Percentiles rank a stretch among this genome's conserved stretches.
These are phyloP conservation scores for Malacoctenus gilli DNA, from an alignment of 2,797 vertebrate species.

Conservation along the genomic window DNA sequence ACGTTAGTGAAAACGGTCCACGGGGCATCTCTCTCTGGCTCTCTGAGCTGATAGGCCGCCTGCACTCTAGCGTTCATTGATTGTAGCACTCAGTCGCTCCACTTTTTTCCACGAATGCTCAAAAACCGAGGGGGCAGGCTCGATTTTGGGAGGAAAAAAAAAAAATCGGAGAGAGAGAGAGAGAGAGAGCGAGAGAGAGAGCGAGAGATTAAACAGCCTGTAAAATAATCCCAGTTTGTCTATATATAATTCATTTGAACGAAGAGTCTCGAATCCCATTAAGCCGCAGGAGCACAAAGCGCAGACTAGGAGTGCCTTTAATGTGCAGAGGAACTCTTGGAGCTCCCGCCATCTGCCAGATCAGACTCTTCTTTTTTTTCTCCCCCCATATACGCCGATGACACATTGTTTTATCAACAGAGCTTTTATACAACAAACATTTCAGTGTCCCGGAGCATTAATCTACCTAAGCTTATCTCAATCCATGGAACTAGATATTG, in stretches of 20 bases:
- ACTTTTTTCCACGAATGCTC: constrained; percentile 78
- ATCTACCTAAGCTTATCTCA: constrained; percentile 82
- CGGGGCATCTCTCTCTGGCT: constrained; percentile 70
- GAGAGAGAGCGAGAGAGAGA: constrained; percentile 52
- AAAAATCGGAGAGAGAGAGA: constrained; percentile 4
- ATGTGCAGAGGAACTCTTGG: constrained; percentile 61
- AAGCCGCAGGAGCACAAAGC: constrained; percentile 69
- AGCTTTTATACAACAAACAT: constrained; percentile 83
- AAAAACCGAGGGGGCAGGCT: constrained; percentile 71
- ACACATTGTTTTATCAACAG: constrained; percentile 85
- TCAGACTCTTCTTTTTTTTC: constrained; percentile 72
- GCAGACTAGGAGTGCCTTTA: constrained; percentile 62
- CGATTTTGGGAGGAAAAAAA: constrained; percentile 59
- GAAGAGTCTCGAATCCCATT: constrained; percentile 78
- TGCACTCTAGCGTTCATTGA: constrained; percentile 77
- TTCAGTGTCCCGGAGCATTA: constrained; percentile 79
- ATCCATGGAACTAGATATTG: constrained; percentile 82
- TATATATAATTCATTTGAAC: constrained; percentile 76
- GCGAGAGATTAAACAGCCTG: constrained; percentile 77
- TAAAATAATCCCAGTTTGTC: constrained; percentile 79
- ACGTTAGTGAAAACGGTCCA: constrained; percentile 75
- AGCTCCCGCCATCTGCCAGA: constrained; percentile 78
- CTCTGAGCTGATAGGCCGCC: constrained; percentile 79
- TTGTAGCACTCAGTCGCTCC: constrained; percentile 71
- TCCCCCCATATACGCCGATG: constrained; percentile 63